These are phyloP conservation scores for Scomberomorus guttatus DNA, from an alignment of 2,797 vertebrate species.

Conservation along the genomic window DNA sequence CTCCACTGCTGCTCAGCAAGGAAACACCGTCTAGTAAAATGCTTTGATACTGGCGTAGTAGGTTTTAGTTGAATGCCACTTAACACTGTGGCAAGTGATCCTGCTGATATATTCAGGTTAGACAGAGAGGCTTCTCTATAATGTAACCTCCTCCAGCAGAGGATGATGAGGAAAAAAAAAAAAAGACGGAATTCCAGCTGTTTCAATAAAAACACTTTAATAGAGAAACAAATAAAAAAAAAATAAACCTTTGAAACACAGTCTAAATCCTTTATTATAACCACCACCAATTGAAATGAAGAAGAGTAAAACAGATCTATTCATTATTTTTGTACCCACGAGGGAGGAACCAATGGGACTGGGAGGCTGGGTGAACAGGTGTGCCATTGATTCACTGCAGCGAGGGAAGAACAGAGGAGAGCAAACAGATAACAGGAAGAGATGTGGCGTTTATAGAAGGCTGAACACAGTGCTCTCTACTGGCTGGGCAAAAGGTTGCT, in stretches of 20 bases:
- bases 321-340: slow-evolving; percentile 77
- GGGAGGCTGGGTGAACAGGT: slow-evolving; percentile 71
- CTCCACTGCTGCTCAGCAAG: no score
- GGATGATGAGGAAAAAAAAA: slow-evolving; percentile 2
- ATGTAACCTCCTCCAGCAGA: neutral
- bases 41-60: neutral
- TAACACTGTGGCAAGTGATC: neutral
- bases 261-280: slow-evolving; percentile 84
- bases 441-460: slow-evolving; percentile 69
- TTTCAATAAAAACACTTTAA: slow-evolving; percentile 86
- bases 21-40: neutral
- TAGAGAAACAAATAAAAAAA: slow-evolving; percentile 83
- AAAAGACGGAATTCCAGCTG: slow-evolving; percentile 23
- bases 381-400: slow-evolving; percentile 79
- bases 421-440: slow-evolving; percentile 67
- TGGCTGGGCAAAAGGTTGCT: slow-evolving; percentile 82
- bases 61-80: neutral
- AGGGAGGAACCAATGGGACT: slow-evolving; percentile 67
- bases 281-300: slow-evolving; percentile 84
- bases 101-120: neutral
- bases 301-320: slow-evolving; percentile 81
- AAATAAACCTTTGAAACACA: slow-evolving; percentile 83
- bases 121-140: neutral
- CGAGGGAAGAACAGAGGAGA: slow-evolving; percentile 68
- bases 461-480: slow-evolving; percentile 80